Evolutionary conservation across 2,113 vertebrate species (phyloP), one percentile per base, ranked within the genome.

Genomic region (Petrocephalus zakoni): DNA sequence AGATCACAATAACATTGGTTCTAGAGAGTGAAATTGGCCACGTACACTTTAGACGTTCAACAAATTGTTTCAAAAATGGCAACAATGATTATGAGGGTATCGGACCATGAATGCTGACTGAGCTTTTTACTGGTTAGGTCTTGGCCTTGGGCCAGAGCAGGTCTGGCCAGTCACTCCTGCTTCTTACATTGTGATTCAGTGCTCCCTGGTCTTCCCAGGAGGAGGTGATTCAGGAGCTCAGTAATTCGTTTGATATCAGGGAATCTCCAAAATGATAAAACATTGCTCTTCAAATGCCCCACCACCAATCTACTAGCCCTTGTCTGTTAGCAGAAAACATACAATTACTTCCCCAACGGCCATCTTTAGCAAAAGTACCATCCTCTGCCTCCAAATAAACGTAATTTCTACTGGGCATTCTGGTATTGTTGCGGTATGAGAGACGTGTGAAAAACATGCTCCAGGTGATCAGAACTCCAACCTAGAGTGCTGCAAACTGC

Each of bases 291-390:
- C 61, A 13, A 29, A 68, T 68, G 61, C 25, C 61, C 25, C 61
- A 64, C 61, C n/a, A 68, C 11, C 3, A n/a, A 68, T 68, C 61
- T 10, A 68, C 25, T n/a, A 13, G 61, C n/a, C n/a, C n/a, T n/a
- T n/a, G n/a, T n/a, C 55, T 17, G 21, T 78, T 49, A 88, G 29
- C 81, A 88, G 42, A 22, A 88, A 53, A 42, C 42, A 22, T 46
- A 42, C 75, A 88, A 61, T 88, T 85, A 88, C 55, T 83, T 84
- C 81, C 86, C 55, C 51, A 88, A 83, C 51, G 85, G n/a, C 82
- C 37, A 42, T 21, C 55, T 85, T 29, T 53, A 29, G 85, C 56
- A 85, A 85, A 85, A 61, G n/a, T 58, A 1, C 29, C 56, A 52
- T 86, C 82, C 42, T 29, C 56, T 68, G 42, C n/a, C 47, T 64